A percentile compares a stretch with the other conserved stretches of the same genome.
phyloP scores from a whole-genome alignment of 2,113 vertebrate genomes.

The Macheiramphus alcinus region DNA sequence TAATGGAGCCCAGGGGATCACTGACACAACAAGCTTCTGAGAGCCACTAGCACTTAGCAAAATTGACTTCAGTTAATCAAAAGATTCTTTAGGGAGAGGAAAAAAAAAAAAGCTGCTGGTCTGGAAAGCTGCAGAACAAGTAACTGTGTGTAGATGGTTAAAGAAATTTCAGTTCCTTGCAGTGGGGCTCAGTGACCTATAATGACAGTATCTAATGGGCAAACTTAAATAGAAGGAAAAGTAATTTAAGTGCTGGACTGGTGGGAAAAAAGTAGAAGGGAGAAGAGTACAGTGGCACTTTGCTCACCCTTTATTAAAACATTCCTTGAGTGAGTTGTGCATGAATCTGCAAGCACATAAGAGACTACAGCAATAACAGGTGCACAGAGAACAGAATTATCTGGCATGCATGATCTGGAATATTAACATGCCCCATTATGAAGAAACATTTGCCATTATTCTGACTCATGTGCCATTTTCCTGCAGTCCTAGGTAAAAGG shows the following conservation, averaged over 20 bases:
- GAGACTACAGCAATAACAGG: neutral
- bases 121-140: constrained; percentile 7
- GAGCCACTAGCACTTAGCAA: constrained; percentile 63
- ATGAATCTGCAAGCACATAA: neutral
- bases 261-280: neutral
- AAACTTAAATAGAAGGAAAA: neutral
- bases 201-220: neutral
- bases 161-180: neutral
- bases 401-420: neutral
- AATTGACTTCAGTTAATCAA: constrained; percentile 67
- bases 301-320: neutral
- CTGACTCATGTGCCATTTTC: neutral
- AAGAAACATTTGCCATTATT: neutral
- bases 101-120: neutral
- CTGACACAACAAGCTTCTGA: constrained; percentile 49
- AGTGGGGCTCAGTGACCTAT: neutral
- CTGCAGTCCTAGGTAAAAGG: neutral
- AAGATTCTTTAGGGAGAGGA: neutral
- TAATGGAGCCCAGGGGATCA: constrained; percentile 54
- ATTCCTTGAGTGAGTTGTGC: neutral
- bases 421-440: neutral
- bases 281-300: neutral
- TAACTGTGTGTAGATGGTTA: neutral
- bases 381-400: neutral
- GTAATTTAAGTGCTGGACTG: neutral